Conservation (phyloP, 2,888 invertebrate species). For the Andrena flavipes region DNA sequence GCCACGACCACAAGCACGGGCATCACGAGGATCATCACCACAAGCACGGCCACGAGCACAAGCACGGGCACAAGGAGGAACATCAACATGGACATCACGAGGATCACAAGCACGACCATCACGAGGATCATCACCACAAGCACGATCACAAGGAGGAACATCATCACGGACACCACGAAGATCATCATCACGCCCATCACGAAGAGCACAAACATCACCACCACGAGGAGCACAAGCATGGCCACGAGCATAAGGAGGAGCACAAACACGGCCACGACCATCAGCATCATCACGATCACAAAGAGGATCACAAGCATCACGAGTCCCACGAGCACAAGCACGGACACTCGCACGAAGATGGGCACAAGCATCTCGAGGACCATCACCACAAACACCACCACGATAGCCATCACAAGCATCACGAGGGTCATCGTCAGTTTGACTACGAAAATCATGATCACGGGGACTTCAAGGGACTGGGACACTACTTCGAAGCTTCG, state of each 20-base stretch:
- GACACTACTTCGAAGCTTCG: slow-evolving; percentile 66
- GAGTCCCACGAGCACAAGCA: slow-evolving; percentile 73
- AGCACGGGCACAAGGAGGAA: slow-evolving; percentile 70
- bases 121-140: slow-evolving; percentile 72
- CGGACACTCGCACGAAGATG: slow-evolving; percentile 74
- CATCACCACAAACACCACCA: slow-evolving; percentile 75
- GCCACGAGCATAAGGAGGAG: slow-evolving; percentile 74
- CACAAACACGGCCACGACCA: slow-evolving; percentile 77
- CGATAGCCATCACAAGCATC: slow-evolving; percentile 68
- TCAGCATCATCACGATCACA: slow-evolving; percentile 75
- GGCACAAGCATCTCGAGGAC: slow-evolving; percentile 75
- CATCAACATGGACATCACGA: slow-evolving; percentile 76
- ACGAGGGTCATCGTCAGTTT: slow-evolving; percentile 69
- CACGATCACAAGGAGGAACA: slow-evolving; percentile 74
- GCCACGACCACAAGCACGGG: slow-evolving; percentile 70
- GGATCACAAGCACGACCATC: slow-evolving; percentile 71
- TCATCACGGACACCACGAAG: slow-evolving; percentile 75
- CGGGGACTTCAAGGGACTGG: slow-evolving; percentile 54
- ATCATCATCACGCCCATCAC: slow-evolving; percentile 74
- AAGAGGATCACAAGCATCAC: slow-evolving; percentile 77
- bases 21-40: slow-evolving; percentile 71
- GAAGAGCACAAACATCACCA: slow-evolving; percentile 73
- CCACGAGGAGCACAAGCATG: slow-evolving; percentile 71
- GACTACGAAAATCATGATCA: slow-evolving; percentile 69
- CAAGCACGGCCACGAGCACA: slow-evolving; percentile 74